Percentiles rank a stretch among this genome's conserved stretches.
Conservation (phyloP, 2,797 vertebrate species). For the Sebastes kiyomatsui region DNA sequence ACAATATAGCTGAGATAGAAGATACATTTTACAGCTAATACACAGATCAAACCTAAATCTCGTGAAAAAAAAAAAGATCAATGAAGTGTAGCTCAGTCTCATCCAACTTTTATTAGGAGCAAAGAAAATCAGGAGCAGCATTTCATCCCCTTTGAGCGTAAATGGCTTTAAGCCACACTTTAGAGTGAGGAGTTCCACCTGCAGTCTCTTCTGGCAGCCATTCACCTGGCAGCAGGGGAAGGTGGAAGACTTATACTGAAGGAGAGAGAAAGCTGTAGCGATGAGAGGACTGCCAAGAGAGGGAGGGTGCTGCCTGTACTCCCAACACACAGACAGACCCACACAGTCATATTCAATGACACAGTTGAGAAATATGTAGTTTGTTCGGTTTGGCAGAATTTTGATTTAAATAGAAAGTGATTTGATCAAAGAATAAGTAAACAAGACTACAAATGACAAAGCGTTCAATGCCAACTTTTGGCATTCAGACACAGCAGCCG, state of each 20-base stretch:
- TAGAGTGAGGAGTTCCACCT: conserved; percentile 35
- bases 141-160: conserved; percentile 46
- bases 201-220: conserved; percentile 18
- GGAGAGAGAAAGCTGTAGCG: not conserved
- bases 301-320: not conserved
- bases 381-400: not conserved
- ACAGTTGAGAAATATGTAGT: not conserved
- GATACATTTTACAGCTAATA: conserved; percentile 43
- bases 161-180: conserved; percentile 17
- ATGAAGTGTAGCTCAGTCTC: conserved; percentile 31
- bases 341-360: not conserved
- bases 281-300: not conserved
- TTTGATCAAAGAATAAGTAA: not conserved
- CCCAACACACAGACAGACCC: not conserved
- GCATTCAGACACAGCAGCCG: too few species aligned
- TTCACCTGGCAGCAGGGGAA: not conserved
- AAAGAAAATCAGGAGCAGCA: conserved; percentile 28
- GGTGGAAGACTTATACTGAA: not conserved
- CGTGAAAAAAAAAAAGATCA: conserved; percentile 18
- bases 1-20: conserved; percentile 44
- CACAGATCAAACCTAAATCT: conserved; percentile 31
- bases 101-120: conserved; percentile 58
- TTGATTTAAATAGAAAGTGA: not conserved
- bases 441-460: not conserved
- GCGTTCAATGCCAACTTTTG: not conserved